Evolutionary conservation across 2,113 vertebrate species (phyloP).

Genomic region (Salvelinus alpinus): DNA sequence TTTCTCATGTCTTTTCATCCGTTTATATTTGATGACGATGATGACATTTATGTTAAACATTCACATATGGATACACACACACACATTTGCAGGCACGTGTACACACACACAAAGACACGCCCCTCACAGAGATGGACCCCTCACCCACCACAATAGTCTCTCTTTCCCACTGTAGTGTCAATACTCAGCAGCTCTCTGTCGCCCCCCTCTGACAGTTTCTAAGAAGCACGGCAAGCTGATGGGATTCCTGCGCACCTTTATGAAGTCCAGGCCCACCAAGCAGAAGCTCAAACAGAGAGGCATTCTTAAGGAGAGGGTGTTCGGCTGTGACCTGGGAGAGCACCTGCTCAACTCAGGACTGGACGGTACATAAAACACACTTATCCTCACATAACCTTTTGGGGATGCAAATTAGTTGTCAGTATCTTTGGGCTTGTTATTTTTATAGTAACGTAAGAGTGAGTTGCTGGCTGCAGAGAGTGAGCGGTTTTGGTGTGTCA

Average conservation of each 20-base stretch:
- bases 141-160: constrained; percentile 1
- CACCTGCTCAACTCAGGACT: constrained; percentile 80
- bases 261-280: constrained; percentile 79
- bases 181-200: constrained; percentile 30
- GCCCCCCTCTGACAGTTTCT: constrained; percentile 63
- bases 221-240: constrained; percentile 80
- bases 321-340: constrained; percentile 82
- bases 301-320: constrained; percentile 80
- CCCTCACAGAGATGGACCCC: background rate
- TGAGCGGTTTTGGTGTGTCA: no score
- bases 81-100: no score
- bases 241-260: constrained; percentile 79
- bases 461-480: no score
- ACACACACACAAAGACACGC: background rate
- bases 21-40: no score
- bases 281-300: constrained; percentile 80
- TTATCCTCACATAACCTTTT: background rate
- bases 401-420: no score
- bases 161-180: background rate
- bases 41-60: no score
- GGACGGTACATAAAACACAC: constrained; percentile 63
- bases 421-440: no score
- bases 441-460: no score
- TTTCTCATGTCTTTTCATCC: no score
- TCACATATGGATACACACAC: no score